Percentiles rank a stretch among this genome's conserved stretches.
Evolutionary conservation across 2,888 invertebrate genomes (phyloP).

Genomic region (Dolichomitus sp.): DNA sequence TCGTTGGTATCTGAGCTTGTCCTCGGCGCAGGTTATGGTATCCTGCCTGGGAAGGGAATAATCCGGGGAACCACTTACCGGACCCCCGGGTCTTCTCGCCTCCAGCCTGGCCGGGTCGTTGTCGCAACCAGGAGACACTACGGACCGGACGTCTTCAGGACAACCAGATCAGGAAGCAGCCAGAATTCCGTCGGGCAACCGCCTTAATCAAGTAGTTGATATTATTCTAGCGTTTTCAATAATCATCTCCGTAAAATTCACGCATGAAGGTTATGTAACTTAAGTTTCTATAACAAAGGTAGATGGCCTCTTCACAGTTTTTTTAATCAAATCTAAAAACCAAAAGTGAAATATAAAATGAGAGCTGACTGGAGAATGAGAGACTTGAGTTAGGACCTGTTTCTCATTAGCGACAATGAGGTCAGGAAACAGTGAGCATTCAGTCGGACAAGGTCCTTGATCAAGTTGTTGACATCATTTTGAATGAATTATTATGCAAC

Average conservation of each 20-base stretch:
- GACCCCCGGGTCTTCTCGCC: conserved; percentile 63
- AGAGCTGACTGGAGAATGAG: conserved; percentile 32
- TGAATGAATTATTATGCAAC: no score
- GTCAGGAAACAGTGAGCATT: no score
- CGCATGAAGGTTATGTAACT: neutral
- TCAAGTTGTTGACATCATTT: no score
- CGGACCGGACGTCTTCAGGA: conserved; percentile 37
- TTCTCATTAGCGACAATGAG: conserved; percentile 84
- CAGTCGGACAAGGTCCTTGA: no score
- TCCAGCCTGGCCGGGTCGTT: conserved; percentile 40
- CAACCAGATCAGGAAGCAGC: conserved; percentile 7
- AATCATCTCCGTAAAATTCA: neutral
- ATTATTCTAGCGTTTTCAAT: neutral
- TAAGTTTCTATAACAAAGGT: neutral
- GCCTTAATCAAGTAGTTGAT: neutral
- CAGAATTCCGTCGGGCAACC: neutral
- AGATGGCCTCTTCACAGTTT: neutral
- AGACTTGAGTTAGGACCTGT: conserved; percentile 70
- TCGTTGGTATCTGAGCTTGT: conserved; percentile 31
- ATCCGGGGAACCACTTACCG: conserved; percentile 64
- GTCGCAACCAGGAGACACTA: conserved; percentile 28
- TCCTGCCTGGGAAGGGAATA: conserved; percentile 31
- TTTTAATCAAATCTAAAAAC: conserved; percentile 48
- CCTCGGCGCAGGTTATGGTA: conserved; percentile 19
- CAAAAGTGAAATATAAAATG: conserved; percentile 27